A percentile compares a stretch with the other conserved stretches of the same genome.
These are phyloP conservation scores for Cartodere bifasciata DNA, from an alignment of 2,888 invertebrate genomes.

Conservation along the genomic window DNA sequence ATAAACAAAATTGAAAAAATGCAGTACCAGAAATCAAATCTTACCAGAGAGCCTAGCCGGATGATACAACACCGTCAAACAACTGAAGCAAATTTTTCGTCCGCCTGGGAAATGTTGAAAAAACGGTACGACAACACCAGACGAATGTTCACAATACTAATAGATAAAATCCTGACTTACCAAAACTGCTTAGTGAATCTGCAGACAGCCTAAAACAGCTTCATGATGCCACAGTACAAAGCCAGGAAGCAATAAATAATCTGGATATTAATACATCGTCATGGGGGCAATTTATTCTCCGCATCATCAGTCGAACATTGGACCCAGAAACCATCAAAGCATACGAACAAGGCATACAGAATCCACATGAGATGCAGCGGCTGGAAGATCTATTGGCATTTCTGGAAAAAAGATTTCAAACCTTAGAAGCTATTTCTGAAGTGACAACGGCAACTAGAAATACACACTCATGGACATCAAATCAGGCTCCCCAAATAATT, in stretches of 20 bases:
- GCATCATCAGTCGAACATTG: not conserved
- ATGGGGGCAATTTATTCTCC: not conserved
- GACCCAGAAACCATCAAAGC: not conserved
- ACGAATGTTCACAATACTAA: not conserved
- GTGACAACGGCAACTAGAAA: not conserved
- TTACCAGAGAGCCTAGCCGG: not conserved
- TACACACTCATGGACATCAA: not conserved
- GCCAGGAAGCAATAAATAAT: not conserved
- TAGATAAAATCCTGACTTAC: slow-evolving; percentile 1
- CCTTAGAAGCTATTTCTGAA: not conserved
- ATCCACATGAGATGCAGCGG: too few species aligned
- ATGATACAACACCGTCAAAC: not conserved
- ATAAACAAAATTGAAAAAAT: slow-evolving; percentile 1
- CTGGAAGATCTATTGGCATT: not conserved
- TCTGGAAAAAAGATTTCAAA: not conserved
- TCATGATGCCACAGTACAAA: not conserved
- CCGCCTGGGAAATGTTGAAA: slow-evolving; percentile 1
- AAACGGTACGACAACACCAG: slow-evolving; percentile 1
- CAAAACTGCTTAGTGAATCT: not conserved
- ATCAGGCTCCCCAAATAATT: not conserved
- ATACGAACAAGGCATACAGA: not conserved
- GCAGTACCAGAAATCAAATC: not conserved
- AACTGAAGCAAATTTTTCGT: not conserved
- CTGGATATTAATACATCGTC: not conserved
- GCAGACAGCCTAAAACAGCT: not conserved